Conservation (phyloP, 2,113 vertebrate genomes). For the Dicaeum eximium region DNA sequence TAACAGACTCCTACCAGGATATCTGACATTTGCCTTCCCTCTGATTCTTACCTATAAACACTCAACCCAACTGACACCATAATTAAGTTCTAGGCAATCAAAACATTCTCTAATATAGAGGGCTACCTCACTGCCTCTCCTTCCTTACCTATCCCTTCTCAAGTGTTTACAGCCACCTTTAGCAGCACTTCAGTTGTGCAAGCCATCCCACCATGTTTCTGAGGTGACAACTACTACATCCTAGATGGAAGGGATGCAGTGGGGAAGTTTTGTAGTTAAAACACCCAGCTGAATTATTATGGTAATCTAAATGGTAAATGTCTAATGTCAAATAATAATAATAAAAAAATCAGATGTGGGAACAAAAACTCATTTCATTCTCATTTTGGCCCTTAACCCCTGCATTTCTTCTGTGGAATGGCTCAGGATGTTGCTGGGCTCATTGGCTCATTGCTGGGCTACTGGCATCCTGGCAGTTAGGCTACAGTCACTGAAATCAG, state of each 20-base stretch:
- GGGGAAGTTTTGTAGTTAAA: not conserved
- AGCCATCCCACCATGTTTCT: not conserved
- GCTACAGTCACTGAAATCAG: accelerated
- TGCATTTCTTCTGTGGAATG: not conserved
- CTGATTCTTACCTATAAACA: not conserved
- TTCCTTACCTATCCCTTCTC: not conserved
- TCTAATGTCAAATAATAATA: not conserved
- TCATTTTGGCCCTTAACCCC: not conserved
- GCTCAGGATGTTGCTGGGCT: not conserved
- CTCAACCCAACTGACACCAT: not conserved
- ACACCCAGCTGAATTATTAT: not conserved
- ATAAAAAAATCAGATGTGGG: not conserved
- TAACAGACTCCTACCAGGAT: not conserved
- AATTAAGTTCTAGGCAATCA: not conserved
- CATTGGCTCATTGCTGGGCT: not conserved
- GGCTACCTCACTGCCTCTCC: too few relatives aligned
- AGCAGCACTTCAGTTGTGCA: not conserved
- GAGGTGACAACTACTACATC: not conserved
- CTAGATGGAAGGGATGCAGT: not conserved
- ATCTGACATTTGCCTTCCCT: not conserved
- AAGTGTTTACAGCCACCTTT: not conserved
- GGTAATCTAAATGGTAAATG: not conserved
- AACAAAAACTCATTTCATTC: not conserved
- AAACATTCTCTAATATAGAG: not conserved
- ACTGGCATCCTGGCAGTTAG: not conserved